These are phyloP conservation scores for Agrenia bidenticulata DNA, from an alignment of 2,888 invertebrate species.

Conservation along the genomic window DNA sequence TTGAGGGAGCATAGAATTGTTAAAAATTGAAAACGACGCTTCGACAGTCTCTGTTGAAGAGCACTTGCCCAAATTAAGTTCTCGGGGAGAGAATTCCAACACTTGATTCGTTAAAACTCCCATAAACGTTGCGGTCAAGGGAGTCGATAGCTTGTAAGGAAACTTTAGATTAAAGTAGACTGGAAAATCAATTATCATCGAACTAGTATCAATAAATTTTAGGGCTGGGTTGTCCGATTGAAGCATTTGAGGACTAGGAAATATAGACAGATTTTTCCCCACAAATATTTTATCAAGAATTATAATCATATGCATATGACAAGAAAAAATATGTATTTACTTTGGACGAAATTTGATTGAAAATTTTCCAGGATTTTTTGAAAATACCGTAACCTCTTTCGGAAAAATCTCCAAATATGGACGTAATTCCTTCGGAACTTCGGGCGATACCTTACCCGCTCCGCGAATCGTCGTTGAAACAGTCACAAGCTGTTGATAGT, in stretches of 20 bases:
- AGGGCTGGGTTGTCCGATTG: neutral
- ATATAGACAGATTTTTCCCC: too few species aligned
- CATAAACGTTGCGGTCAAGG: conserved; percentile 30
- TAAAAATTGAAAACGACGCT: conserved; percentile 15
- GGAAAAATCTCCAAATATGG: conserved; percentile 27
- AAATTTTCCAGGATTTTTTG: conserved; percentile 19
- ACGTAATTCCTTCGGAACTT: conserved; percentile 20
- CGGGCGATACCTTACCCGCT: conserved; percentile 23
- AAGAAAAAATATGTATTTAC: conserved; percentile 10
- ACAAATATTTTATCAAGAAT: too few species aligned
- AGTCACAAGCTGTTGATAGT: conserved; percentile 25
- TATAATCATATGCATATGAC: neutral
- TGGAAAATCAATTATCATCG: conserved; percentile 35
- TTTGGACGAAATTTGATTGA: conserved; percentile 32
- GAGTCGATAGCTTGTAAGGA: conserved; percentile 19
- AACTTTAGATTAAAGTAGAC: conserved; percentile 32
- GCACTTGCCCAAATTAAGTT: conserved; percentile 35
- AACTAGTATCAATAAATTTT: conserved; percentile 23
- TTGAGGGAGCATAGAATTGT: conserved; percentile 23
- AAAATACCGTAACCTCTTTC: conserved; percentile 15
- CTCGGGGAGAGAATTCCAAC: conserved; percentile 22
- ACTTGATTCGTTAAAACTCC: conserved; percentile 22
- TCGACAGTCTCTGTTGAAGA: conserved; percentile 25
- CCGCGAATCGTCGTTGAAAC: conserved; percentile 21
- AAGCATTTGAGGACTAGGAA: neutral